These are phyloP conservation scores for Linurgus olivaceus DNA, from an alignment of 2,797 vertebrate species.

Conservation along the genomic window DNA sequence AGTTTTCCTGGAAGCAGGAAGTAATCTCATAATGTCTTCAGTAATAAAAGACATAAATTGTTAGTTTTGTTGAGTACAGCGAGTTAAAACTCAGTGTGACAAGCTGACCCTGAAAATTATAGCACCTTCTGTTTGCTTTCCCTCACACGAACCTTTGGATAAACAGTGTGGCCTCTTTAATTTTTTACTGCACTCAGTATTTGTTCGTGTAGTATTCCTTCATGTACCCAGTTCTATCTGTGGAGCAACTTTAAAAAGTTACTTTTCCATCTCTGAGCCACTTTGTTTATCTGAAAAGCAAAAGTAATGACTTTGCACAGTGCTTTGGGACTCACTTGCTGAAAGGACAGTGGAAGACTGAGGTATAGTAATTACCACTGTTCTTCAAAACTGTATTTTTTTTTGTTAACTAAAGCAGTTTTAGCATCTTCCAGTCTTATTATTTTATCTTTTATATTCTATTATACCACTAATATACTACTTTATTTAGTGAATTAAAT, in stretches of 20 bases:
- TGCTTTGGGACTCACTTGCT: neutral
- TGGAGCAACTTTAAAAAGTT: neutral
- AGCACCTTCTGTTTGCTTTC: neutral
- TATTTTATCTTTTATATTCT: neutral
- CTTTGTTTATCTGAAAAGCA: neutral
- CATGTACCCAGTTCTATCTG: fast-evolving
- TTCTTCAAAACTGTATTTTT: neutral
- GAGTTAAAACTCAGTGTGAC: neutral
- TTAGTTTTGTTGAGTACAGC: neutral
- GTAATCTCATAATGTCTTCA: neutral
- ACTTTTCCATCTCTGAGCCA: neutral
- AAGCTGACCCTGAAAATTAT: neutral
- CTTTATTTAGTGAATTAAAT: neutral
- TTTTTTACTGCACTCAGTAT: neutral
- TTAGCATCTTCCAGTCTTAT: neutral
- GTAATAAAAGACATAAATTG: neutral
- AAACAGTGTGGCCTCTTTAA: neutral
- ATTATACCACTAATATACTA: neutral
- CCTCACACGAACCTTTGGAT: neutral
- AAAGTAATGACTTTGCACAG: neutral
- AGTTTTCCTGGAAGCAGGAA: neutral
- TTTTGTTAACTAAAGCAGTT: neutral
- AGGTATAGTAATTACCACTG: neutral
- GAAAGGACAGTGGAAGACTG: neutral
- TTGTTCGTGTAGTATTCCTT: fast-evolving